Evolutionary conservation across 2,797 vertebrate species (phyloP), one percentile per base, ranked within the genome.

Genomic region (Pitangus sulphuratus): DNA sequence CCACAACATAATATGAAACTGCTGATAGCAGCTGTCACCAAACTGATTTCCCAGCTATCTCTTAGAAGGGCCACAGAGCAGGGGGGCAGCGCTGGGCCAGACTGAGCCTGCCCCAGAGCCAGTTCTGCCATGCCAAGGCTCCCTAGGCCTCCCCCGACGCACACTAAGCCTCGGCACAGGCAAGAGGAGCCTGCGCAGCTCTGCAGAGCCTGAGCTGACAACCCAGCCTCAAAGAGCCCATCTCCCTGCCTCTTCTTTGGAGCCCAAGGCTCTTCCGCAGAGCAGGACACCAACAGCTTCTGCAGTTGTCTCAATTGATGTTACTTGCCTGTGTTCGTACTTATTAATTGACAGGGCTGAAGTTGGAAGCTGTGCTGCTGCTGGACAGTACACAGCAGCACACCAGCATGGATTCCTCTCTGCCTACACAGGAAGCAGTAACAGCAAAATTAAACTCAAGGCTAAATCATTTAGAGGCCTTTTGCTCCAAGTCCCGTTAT

Each of bases 121-220:
- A 5, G 22, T 10, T 50, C 56, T 21, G 64, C 56, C 8, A 10
- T 21, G 44, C 57, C 72, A 5, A 11, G n/a, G 12, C 25, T 33
- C 48, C 50, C 56, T 1, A 20, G 25, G 15, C 31, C 42, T 39
- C 15, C 20, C 53, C 30, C 1, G 56, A 12, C 35, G 28, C 1
- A 4, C 66, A 15, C 13, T 45, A 1, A 65, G 37, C n/a, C 35
- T 39, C 0, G 1, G 21, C 3, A 6, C 9, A 11, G 11, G 19
- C 3, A 3, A 31, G 53, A 35, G 39, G 17, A 64, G 30, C n/a
- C 35, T 1, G 2, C 1, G 3, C 5, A 5, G 51, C 50, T 12
- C 77, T 14, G 8, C 6, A 0, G 2, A 8, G 2, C 2, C 0
- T 0, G 16, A 65, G 62, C 54, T 2, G 8, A 7, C 19, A 12